Base-by-base conservation (phyloP, 2,888 invertebrate species). In the Lysandra coridon region DNA sequence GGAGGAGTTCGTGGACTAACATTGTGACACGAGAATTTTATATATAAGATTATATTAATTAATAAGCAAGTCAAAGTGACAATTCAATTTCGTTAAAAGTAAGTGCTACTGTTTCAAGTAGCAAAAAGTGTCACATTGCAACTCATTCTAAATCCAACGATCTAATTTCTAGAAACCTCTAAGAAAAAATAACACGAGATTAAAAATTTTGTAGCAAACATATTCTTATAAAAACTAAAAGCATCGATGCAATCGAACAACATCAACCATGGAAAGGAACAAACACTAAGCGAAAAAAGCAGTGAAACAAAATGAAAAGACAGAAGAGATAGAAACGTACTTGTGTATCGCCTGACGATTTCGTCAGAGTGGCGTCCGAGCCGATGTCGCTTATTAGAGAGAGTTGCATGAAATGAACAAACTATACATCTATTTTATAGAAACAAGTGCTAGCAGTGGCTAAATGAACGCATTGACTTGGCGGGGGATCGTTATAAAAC, bases 381-480 rank as follows among this genome's bases (percentile, higher is more conserved):
- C 90, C 92, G 88, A 91, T 91, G 90, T 94, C 94, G 91, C 90
- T 93, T 93, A 94, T 93, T 87, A 94, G 91, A 88, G 94, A 93
- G 85, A 94, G 94, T 93, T 94, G 94, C 94, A 94, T 94, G 94
- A 94, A 94, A 94, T 94, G 93, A 90, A 94, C 94, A 94, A 94
- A 94, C 94, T 94, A 93, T 92, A 91, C 90, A 91, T 89, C 93
- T 92, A 91, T 92, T 92, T 93, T 90, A 92, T 88, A 88, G 80
- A 83, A 80, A 82, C 81, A 79, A 60, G 78, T 73, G 78, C 82
- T 80, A 78, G 79, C 80, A 79, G 30, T 74, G 79, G 40, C 57
- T 69, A 76, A 57, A 64, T 60, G 49, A 73, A 78, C 30, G 23
- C 37, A 73, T 80, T 78, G 78, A 80, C 79, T 81, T 80, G 81